Conservation (phyloP, 2,888 invertebrate species). For the Encarsia formosa region DNA sequence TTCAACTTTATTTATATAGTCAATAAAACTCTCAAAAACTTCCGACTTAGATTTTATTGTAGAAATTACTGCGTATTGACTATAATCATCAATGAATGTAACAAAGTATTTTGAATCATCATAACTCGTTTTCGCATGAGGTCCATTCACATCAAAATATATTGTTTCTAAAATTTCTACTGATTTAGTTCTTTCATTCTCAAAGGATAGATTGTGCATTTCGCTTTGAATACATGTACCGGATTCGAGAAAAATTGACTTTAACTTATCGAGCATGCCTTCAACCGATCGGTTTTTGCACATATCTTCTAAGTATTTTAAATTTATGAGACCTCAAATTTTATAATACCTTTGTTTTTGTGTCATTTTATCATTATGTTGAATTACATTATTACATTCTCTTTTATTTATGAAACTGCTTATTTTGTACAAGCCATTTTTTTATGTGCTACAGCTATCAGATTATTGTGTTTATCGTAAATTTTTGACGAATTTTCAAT, state of each 20-base stretch:
- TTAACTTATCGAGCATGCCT: neutral
- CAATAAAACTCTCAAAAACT: neutral
- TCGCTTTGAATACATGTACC: neutral
- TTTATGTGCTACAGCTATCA: too few species aligned
- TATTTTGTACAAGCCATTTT: too few species aligned
- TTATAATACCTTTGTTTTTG: neutral
- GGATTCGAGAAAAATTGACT: neutral
- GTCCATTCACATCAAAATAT: neutral
- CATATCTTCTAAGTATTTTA: too few species aligned
- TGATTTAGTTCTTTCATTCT: neutral
- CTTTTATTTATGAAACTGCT: too few species aligned
- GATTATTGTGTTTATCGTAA: neutral
- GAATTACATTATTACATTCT: too few species aligned
- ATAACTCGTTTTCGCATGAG: neutral
- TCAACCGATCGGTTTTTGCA: neutral
- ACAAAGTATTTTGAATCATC: neutral
- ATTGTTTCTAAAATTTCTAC: neutral
- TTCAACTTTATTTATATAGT: conserved; percentile 2
- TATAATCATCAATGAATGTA: neutral
- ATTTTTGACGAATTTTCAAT: neutral
- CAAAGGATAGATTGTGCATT: neutral
- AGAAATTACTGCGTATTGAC: neutral
- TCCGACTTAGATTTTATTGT: too few species aligned
- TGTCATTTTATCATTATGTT: neutral
- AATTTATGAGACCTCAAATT: neutral